Conservation (phyloP, 2,888 invertebrate genomes). For the Auanema freiburgensis region DNA sequence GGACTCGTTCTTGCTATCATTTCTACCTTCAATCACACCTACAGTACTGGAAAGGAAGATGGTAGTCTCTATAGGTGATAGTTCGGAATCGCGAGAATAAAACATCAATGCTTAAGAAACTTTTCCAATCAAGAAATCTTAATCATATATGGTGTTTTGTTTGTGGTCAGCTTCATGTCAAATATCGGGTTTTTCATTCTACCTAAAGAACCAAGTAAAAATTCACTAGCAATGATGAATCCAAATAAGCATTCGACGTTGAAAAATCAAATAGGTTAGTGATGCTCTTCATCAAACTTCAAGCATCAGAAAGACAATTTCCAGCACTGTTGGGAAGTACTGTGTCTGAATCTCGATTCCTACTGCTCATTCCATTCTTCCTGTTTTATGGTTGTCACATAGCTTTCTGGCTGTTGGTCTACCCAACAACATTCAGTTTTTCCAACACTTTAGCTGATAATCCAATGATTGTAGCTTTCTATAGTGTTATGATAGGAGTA, state of each 20-base stretch:
- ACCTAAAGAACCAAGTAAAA: slow-evolving; percentile 12
- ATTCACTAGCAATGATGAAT: slow-evolving; percentile 8
- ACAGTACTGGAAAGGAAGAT: too few species aligned
- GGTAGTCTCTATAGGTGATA: too few species aligned
- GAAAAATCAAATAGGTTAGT: slow-evolving; percentile 17
- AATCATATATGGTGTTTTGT: slow-evolving; percentile 10
- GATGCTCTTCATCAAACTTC: background rate
- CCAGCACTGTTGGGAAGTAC: slow-evolving; percentile 14
- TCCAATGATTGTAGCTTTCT: slow-evolving; percentile 12
- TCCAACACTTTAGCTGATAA: slow-evolving; percentile 16
- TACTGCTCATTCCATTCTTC: slow-evolving; percentile 18
- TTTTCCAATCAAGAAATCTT: slow-evolving; percentile 15
- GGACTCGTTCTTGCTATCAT: slow-evolving; percentile 15
- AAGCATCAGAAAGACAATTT: background rate
- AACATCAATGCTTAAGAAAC: slow-evolving; percentile 7
- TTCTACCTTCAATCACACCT: slow-evolving; percentile 3
- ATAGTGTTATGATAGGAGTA: slow-evolving; percentile 12
- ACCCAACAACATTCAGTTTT: slow-evolving; percentile 20
- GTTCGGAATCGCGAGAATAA: background rate
- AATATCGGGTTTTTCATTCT: slow-evolving; percentile 12
- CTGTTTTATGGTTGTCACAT: slow-evolving; percentile 19
- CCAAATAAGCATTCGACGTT: slow-evolving; percentile 8
- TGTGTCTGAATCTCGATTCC: slow-evolving; percentile 9
- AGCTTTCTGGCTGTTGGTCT: slow-evolving; percentile 17
- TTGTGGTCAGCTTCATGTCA: background rate